Evolutionary conservation across 2,113 vertebrate species (phyloP).

Genomic region (Indicator indicator): DNA sequence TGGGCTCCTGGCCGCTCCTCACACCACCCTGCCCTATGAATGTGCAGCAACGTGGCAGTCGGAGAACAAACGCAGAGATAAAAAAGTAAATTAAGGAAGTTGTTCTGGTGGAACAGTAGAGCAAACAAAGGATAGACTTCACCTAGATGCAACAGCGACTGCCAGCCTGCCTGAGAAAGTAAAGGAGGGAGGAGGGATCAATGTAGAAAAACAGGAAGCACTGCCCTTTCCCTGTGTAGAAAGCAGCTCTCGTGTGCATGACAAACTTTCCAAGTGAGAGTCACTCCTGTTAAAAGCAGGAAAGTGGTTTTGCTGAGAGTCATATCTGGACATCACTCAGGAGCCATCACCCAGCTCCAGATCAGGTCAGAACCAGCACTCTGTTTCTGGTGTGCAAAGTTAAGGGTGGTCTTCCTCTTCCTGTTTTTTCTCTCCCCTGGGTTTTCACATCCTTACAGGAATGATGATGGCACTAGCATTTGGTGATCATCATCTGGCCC

Average conservation of each 20-base stretch:
- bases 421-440: neutral
- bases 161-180: neutral
- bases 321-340: neutral
- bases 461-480: neutral
- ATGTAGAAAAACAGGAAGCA: constrained; percentile 24
- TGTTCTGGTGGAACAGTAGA: neutral
- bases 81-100: neutral
- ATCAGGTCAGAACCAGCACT: neutral
- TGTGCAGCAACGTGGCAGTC: neutral
- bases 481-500: neutral
- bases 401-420: neutral
- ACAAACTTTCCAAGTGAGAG: constrained; percentile 4
- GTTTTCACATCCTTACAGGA: neutral
- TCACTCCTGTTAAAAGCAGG: neutral
- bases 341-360: neutral
- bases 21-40: neutral
- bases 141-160: neutral
- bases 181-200: neutral
- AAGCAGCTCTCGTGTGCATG: neutral
- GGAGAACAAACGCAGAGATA: neutral
- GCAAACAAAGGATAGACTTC: constrained; percentile 66
- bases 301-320: neutral
- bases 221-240: neutral
- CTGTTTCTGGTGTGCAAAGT: neutral
- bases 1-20: neutral